Base-by-base conservation (phyloP, 1,140 invertebrate genomes). In the Lordiphosa collinella region DNA sequence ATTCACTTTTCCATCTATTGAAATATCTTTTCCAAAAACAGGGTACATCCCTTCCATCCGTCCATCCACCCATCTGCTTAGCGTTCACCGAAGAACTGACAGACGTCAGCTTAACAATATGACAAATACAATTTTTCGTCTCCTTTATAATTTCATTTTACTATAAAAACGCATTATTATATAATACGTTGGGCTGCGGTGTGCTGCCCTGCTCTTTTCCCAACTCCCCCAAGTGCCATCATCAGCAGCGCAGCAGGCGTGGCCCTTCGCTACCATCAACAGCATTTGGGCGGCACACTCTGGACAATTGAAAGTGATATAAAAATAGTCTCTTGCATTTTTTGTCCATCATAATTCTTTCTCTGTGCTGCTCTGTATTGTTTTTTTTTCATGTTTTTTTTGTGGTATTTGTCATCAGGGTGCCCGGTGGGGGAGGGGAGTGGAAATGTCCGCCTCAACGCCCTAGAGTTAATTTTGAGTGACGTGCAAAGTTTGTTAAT, bases 81-180 rank as follows among this genome's bases (percentile, higher is more conserved):
- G 22, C 22, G 22, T 25, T 25, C 22, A 53, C 40, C 36, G 52
- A 49, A 63, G 69, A 79, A 80, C 53, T 82, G 75, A 79, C 75
- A 71, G 68, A 51, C 73, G 74, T 84, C 72, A 84, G 78, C 78
- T 84, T 73, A 84, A 84, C 78, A 84, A 84, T 84, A 78, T 84
- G 78, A 84, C 78, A 84, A 84, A 84, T 78, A 85, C 73, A 85
- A 84, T 85, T 84, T 84, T 85, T 85, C 78, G 59, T 84, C 67
- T 68, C 41, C 38, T 40, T 34, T 31, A 65, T 78, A 72, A 84
- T 82, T 73, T 76, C 59, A 72, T 78, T 82, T 84, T 57, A 72
- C 76, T 82, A 71, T 75, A 63, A 84, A 79, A 80, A 68, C 71
- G 76, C 76, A 82, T 82, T 82, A 82, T 68, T 56, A 55, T 73